Conservation (phyloP, 2,888 invertebrate genomes). For the Parnassius mnemosyne region DNA sequence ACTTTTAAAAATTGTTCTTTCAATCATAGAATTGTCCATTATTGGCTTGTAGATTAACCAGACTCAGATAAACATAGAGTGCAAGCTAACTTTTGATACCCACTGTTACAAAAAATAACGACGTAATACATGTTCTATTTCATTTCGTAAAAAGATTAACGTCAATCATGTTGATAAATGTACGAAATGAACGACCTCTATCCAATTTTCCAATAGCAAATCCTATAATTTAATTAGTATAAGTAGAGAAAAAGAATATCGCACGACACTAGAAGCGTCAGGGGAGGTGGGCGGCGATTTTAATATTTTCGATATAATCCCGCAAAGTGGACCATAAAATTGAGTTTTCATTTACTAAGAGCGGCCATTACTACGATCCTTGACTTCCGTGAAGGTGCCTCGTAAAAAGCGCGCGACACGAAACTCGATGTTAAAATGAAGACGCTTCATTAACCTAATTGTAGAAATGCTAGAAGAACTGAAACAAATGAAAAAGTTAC, state of each 20-base stretch:
- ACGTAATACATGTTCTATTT: too few species aligned
- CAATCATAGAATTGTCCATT: too few species aligned
- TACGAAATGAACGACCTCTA: conserved; percentile 11
- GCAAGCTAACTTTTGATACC: too few species aligned
- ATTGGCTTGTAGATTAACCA: too few species aligned
- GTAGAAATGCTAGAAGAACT: conserved; percentile 5
- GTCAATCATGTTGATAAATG: conserved; percentile 11
- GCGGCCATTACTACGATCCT: conserved; percentile 54
- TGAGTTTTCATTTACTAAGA: conserved; percentile 71
- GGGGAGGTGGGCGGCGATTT: conserved; percentile 16
- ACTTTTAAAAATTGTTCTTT: too few species aligned
- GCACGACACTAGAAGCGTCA: conserved; percentile 1
- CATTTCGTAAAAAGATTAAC: conserved; percentile 1
- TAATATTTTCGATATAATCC: conserved; percentile 43
- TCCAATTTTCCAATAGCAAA: conserved; percentile 11
- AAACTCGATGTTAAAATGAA: conserved; percentile 27
- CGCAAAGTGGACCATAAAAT: conserved; percentile 66
- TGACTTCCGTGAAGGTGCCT: conserved; percentile 45
- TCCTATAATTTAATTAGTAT: conserved; percentile 15
- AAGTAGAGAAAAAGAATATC: conserved; percentile 13
- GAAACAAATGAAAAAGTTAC: conserved; percentile 9
- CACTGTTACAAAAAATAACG: too few species aligned
- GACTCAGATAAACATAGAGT: too few species aligned
- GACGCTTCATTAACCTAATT: conserved; percentile 26
- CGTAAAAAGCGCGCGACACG: conserved; percentile 39